Evolutionary conservation across 2,797 vertebrate genomes (phyloP), one percentile per base, ranked within the genome.

Genomic region (Schizopygopsis malacanthus): DNA sequence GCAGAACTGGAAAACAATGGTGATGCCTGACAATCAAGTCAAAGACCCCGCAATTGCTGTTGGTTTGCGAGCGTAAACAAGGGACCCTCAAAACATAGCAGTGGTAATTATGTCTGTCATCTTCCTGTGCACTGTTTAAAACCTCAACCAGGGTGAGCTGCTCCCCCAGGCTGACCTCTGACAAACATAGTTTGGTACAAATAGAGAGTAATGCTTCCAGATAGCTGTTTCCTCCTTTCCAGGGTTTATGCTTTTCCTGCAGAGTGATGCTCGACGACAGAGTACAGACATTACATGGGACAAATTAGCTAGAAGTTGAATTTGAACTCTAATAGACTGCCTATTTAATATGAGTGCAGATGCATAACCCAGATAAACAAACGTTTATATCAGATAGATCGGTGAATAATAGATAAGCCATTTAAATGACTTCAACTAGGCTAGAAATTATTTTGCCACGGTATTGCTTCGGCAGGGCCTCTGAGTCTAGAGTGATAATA

Each of bases 311-410:
- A 67, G 39, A 39, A 52, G 45, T 56, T 54, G 37, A 70, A 54
- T 82, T 41, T 82, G 85, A 86, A 69, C 47, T 86, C 69, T 56
- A n/a, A 18, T 54, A 81, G 37, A 84, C 63, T 67, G 71, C 70
- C 73, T 77, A 37, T 88, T 88, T 86, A 85, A 80, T 90, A 89
- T 86, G 90, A 89, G 90, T 90, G 92, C 89, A 92, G 91, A 88
- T 89, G 88, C 90, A 85, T 81, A 88, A 91, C 91, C 90, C 90
- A 83, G 89, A 94, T 93, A 92, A 83, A 85, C 89, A 87, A 78
- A 72, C 13, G 18, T 86, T 80, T 84, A 85, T 83, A 41, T 80
- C 71, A 61, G 54, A 82, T 70, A 77, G 37, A 86, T 71, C 12
- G 63, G 61, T 88, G 37, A 88, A 88, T 88, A 87, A 90, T 87